Base-by-base conservation (phyloP, 2,888 invertebrate species). In the Bugulina stolonifera region DNA sequence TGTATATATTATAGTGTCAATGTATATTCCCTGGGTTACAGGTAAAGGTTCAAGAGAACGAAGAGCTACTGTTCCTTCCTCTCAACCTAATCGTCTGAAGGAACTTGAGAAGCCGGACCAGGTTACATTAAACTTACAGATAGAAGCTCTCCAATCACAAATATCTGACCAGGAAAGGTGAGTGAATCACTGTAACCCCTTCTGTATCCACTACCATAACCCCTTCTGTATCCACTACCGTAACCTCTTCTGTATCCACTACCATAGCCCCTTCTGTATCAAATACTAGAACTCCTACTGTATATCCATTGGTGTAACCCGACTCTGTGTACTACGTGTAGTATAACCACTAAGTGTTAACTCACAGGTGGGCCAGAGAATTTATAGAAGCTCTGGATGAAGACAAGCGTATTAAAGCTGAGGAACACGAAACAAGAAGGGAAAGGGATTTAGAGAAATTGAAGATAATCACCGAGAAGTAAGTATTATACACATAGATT, bases 131-230 rank as follows among this genome's bases (percentile, higher is more conserved):
- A 76, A 77, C 2, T 75, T 81, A 23, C 81, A 84, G 75, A 79
- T 83, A 29, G 81, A 81, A 72, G 79, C 82, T 18, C 76, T 83
- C 5, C 81, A 81, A 75, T 77, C 83, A 3, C 84, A 85, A 76
- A 77, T 85, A 52, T 81, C 80, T 74, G 85, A 85, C 71, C 85
- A 84, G 73, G 81, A 82, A 0, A 81, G 80, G 73, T 76, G 84
- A 18, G 64, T 27, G 43, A 5, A 43, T n/a, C n/a, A n/a, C n/a
- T n/a, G n/a, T n/a, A n/a, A n/a, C n/a, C n/a, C n/a, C n/a, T n/a
- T n/a, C n/a, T n/a, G n/a, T n/a, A n/a, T n/a, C n/a, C n/a, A n/a
- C n/a, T n/a, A n/a, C n/a, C n/a, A n/a, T n/a, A n/a, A n/a, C n/a
- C n/a, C n/a, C n/a, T n/a, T n/a, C n/a, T n/a, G n/a, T n/a, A n/a